Conservation (phyloP, 1,140 invertebrate genomes). For the Drosophila sp. region DNA sequence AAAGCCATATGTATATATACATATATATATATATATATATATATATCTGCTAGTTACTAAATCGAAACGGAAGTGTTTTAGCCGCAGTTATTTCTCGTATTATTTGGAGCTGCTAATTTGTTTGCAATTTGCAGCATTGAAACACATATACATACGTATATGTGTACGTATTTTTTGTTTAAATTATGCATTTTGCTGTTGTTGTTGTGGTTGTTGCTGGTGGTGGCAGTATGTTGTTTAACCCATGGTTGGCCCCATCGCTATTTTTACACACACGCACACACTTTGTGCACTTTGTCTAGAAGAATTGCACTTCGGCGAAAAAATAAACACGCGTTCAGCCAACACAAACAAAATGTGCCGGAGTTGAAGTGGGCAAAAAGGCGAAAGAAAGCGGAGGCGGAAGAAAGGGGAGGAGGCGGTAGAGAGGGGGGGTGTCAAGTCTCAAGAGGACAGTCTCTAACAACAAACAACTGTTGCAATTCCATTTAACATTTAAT, state of each 20-base stretch:
- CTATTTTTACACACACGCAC: conserved; percentile 40
- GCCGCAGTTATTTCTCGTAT: conserved; percentile 9
- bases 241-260: conserved; percentile 39
- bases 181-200: conserved; percentile 20
- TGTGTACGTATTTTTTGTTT: conserved; percentile 3
- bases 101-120: conserved; percentile 37
- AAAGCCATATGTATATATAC: background rate
- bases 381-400: background rate
- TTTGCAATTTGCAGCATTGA: conserved; percentile 28
- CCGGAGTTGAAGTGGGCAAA: background rate
- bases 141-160: background rate
- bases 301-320: conserved; percentile 79
- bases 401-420: background rate
- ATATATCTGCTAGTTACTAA: conserved; percentile 11
- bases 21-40: conserved; percentile 11
- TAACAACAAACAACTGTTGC: conserved; percentile 83
- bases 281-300: conserved; percentile 61
- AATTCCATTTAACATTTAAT: conserved; percentile 75
- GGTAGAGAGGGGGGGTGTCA: too few species aligned
- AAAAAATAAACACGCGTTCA: conserved; percentile 75
- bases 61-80: conserved; percentile 48
- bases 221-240: conserved; percentile 25
- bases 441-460: conserved; percentile 48
- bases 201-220: conserved; percentile 1
- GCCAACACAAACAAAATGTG: conserved; percentile 67